These are phyloP conservation scores for Cephus pulcher DNA, from an alignment of 2,888 invertebrate genomes.

Conservation along the genomic window DNA sequence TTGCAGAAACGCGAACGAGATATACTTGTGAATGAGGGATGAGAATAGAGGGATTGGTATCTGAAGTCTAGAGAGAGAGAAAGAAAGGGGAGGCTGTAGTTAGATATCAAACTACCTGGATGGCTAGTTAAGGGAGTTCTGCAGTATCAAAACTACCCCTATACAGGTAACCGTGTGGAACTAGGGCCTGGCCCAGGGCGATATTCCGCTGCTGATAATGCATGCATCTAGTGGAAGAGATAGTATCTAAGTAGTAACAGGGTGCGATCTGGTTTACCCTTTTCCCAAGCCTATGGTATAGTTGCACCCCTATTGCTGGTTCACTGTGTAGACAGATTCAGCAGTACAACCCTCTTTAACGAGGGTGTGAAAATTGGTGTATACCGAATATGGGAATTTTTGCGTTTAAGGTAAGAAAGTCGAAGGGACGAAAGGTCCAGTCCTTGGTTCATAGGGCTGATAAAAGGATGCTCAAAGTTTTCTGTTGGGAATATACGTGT, in stretches of 20 bases:
- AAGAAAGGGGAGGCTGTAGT: neutral
- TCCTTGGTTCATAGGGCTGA: neutral
- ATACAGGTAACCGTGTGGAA: conserved; percentile 2
- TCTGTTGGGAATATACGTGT: neutral
- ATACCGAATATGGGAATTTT: neutral
- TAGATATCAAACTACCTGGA: neutral
- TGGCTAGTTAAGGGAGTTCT: neutral
- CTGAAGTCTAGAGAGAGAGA: no score
- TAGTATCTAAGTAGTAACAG: neutral
- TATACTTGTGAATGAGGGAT: conserved; percentile 8
- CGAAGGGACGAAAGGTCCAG: neutral
- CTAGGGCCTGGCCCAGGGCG: conserved; percentile 36
- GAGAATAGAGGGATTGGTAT: neutral
- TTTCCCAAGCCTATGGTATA: neutral
- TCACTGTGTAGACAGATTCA: neutral
- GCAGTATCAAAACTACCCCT: conserved; percentile 6
- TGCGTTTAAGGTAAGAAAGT: neutral
- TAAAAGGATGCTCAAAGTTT: neutral
- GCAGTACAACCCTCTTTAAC: neutral
- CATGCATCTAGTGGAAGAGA: conserved; percentile 31
- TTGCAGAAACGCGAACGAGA: conserved; percentile 14
- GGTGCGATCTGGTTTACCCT: neutral
- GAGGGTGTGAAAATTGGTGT: neutral
- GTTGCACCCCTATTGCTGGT: neutral
- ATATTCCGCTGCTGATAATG: conserved; percentile 43